Evolutionary conservation across 2,888 invertebrate species (phyloP).

Genomic region (Acrocera orbiculus): DNA sequence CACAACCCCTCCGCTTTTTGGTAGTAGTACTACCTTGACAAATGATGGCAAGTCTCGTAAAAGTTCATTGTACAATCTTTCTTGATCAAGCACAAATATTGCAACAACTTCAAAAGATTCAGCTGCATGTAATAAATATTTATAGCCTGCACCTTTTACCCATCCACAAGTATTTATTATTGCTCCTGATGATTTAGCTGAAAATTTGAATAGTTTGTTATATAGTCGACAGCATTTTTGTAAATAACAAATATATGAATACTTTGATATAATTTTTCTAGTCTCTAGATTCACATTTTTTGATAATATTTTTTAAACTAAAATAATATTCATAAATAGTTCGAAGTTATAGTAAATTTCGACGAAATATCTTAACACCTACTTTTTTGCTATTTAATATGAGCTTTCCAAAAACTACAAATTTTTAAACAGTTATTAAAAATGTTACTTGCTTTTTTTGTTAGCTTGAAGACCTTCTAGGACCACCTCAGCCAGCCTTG

Average conservation of each 20-base stretch:
- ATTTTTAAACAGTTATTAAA: background rate
- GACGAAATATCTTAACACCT: too few species aligned
- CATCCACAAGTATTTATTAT: slow-evolving; percentile 97
- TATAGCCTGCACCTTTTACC: slow-evolving; percentile 85
- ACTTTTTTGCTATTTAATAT: too few species aligned
- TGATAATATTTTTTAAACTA: too few species aligned
- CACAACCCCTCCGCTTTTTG: slow-evolving; percentile 93
- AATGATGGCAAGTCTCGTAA: slow-evolving; percentile 84
- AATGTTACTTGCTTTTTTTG: slow-evolving; percentile 48
- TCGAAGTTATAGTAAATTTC: too few species aligned
- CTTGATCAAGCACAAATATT: slow-evolving; percentile 89
- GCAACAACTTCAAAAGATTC: slow-evolving; percentile 92
- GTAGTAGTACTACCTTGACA: slow-evolving; percentile 79
- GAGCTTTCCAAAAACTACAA: too few species aligned
- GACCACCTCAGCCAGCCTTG: slow-evolving; percentile 71
- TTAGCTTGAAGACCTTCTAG: slow-evolving; percentile 69
- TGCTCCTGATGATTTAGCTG: slow-evolving; percentile 71
- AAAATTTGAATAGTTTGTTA: too few species aligned
- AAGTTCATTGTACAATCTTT: slow-evolving; percentile 85
- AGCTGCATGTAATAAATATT: slow-evolving; percentile 69
- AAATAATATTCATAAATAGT: too few species aligned
- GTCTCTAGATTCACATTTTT: too few species aligned
- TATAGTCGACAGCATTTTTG: too few species aligned
- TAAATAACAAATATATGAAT: too few species aligned
- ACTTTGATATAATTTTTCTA: too few species aligned